Evolutionary conservation across 2,113 vertebrate genomes (phyloP).

Genomic region (Lamprotornis superbus): DNA sequence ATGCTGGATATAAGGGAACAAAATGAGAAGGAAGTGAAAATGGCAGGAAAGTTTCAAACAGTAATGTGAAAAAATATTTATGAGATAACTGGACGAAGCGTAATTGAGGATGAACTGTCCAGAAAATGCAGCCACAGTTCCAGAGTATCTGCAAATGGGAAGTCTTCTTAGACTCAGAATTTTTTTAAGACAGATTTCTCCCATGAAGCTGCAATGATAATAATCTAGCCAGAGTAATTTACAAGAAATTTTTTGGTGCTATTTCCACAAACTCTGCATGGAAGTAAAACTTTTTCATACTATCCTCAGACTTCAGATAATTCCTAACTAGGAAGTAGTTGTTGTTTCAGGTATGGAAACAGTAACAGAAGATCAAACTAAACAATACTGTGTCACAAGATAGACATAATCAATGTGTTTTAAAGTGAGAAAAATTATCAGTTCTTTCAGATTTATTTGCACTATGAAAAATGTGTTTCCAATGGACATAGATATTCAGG

Average conservation of each 20-base stretch:
- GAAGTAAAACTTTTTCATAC: not conserved
- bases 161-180: not conserved
- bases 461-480: not conserved
- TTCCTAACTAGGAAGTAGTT: not conserved
- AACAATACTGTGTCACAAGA: not conserved
- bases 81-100: not conserved
- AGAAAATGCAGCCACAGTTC: not conserved
- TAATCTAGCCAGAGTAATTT: not conserved
- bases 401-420: not conserved
- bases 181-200: not conserved
- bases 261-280: not conserved
- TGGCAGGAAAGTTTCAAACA: not conserved
- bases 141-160: not conserved
- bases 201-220: not conserved
- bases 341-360: not conserved
- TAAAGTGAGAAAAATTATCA: not conserved
- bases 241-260: accelerated
- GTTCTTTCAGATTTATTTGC: not conserved
- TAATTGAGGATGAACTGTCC: not conserved
- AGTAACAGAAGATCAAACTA: not conserved
- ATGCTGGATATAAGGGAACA: not conserved
- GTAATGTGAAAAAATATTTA: not conserved
- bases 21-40: not conserved
- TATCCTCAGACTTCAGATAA: not conserved
- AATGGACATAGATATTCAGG: not conserved